Percentiles rank a stretch among this genome's conserved stretches.
These are phyloP conservation scores for Drosophila recens DNA, from an alignment of 2,888 invertebrate genomes.

Conservation along the genomic window DNA sequence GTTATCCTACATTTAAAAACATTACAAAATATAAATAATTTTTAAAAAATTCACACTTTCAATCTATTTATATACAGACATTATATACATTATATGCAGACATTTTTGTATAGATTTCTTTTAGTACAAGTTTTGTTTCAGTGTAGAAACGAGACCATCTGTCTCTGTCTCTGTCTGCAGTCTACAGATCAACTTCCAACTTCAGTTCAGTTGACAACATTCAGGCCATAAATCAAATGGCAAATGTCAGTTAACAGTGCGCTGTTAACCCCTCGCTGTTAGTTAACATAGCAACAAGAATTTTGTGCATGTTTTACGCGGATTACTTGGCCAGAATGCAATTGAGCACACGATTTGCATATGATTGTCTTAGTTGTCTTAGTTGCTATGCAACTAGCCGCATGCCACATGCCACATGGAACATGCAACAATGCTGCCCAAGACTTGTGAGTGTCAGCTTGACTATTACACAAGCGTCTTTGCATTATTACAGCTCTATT, in stretches of 20 bases:
- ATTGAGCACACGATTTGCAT: conserved; percentile 43
- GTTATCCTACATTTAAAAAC: too few species aligned
- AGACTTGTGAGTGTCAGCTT: conserved; percentile 3
- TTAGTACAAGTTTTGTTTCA: too few species aligned
- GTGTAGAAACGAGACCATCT: too few species aligned
- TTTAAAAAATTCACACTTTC: too few species aligned
- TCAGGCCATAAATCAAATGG: conserved; percentile 36
- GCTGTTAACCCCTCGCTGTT: conserved; percentile 25
- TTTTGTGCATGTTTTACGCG: not conserved
- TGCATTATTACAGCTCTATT: conserved; percentile 8
- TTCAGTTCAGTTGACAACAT: conserved; percentile 21
- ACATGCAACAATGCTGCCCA: conserved; percentile 5
- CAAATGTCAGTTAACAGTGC: conserved; percentile 18
- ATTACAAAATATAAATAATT: too few species aligned
- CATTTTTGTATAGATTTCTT: too few species aligned
- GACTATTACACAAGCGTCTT: conserved; percentile 24
- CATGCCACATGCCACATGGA: conserved; percentile 6
- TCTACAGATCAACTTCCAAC: conserved; percentile 23
- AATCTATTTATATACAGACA: too few species aligned
- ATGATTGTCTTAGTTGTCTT: conserved; percentile 42
- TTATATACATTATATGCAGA: too few species aligned
- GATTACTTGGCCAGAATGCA: conserved; percentile 31
- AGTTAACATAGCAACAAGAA: conserved; percentile 25
- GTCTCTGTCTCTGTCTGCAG: conserved; percentile 13
- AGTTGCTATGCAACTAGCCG: conserved; percentile 18